A percentile compares a stretch with the other conserved stretches of the same genome.
Evolutionary conservation across 2,888 invertebrate species (phyloP).

Genomic region (Acleris emargana): DNA sequence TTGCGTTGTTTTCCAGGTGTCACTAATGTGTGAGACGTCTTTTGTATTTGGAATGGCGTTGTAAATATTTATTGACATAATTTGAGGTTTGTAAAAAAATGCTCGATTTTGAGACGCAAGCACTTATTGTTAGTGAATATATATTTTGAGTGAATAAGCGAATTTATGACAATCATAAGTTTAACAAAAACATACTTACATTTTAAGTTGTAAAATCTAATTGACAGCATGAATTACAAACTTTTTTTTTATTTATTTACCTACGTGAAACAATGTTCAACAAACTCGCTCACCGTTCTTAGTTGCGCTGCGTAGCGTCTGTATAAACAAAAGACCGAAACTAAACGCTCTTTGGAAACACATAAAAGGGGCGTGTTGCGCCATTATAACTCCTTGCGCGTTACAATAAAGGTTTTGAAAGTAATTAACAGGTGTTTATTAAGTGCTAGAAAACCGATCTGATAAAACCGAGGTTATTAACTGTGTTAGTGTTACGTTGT

Average conservation of each 20-base stretch:
- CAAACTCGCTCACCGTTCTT: neutral
- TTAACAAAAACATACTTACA: too few species aligned
- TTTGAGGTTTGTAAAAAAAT: neutral
- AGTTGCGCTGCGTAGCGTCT: constrained; percentile 12
- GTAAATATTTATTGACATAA: too few species aligned
- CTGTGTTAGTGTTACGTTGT: constrained; percentile 4
- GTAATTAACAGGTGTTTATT: constrained; percentile 33
- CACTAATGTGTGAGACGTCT: too few species aligned
- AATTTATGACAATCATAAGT: too few species aligned
- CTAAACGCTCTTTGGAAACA: constrained; percentile 37
- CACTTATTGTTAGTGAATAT: too few species aligned
- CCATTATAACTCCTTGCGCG: constrained; percentile 26
- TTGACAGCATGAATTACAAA: too few species aligned
- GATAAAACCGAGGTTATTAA: constrained; percentile 15
- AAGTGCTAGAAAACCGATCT: constrained; percentile 25
- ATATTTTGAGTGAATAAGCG: too few species aligned
- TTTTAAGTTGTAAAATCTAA: too few species aligned
- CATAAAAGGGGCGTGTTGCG: constrained; percentile 37
- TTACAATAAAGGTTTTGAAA: constrained; percentile 33
- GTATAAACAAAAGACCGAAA: constrained; percentile 30
- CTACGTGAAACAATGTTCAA: neutral
- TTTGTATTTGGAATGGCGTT: too few species aligned
- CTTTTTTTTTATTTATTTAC: too few species aligned
- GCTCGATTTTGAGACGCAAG: neutral
- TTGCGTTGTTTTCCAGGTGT: too few species aligned